Percentiles rank a stretch among this genome's conserved stretches.
These are phyloP conservation scores for Leptinotarsa haldemani DNA, from an alignment of 2,888 invertebrate species.

Conservation along the genomic window DNA sequence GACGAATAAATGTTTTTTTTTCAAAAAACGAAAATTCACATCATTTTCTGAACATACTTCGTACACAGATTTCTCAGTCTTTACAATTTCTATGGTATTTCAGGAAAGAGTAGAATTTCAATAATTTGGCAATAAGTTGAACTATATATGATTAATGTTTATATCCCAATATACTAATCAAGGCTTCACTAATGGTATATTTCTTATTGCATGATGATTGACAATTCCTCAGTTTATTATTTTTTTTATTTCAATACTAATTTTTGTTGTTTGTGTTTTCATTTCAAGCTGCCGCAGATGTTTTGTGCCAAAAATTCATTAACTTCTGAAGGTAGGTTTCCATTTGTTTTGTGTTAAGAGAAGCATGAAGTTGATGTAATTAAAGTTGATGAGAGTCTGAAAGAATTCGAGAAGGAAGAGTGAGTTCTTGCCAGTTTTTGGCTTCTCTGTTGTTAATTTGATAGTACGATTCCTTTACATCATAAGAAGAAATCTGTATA, in stretches of 20 bases:
- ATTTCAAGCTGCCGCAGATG: conserved; percentile 63
- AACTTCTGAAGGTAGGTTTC: conserved; percentile 61
- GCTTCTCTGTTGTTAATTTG: too few relatives aligned
- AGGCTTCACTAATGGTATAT: neutral
- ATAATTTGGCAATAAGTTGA: too few relatives aligned
- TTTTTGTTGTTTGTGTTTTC: conserved; percentile 57
- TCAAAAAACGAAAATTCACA: too few relatives aligned
- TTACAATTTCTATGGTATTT: too few relatives aligned
- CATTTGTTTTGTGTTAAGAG: conserved; percentile 39
- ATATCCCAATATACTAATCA: neutral
- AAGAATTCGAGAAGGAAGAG: neutral
- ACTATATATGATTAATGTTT: too few relatives aligned
- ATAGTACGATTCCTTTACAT: too few relatives aligned
- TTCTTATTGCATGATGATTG: conserved; percentile 34
- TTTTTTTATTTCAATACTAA: conserved; percentile 65
- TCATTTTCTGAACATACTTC: too few relatives aligned
- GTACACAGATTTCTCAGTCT: too few relatives aligned
- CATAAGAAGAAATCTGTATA: too few relatives aligned
- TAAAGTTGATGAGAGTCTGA: conserved; percentile 17
- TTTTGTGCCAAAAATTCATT: conserved; percentile 64
- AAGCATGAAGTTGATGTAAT: conserved; percentile 36
- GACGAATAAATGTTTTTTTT: too few relatives aligned
- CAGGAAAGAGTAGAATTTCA: too few relatives aligned
- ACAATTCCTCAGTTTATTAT: conserved; percentile 43
- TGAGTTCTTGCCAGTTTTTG: neutral